Evolutionary conservation across 2,888 invertebrate species (phyloP).

Genomic region (Automeris io): DNA sequence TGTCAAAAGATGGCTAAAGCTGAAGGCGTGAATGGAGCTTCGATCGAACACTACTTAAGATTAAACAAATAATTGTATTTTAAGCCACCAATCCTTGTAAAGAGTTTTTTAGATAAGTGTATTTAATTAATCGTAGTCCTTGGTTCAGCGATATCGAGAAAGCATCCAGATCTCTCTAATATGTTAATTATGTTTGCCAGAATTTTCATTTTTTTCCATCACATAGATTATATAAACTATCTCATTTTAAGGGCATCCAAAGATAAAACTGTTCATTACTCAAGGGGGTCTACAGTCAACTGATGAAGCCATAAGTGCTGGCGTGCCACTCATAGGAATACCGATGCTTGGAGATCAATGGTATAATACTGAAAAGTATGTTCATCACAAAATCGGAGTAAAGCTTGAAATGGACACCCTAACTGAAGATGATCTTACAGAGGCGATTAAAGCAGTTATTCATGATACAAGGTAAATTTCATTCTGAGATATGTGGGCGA

Average conservation of each 20-base stretch:
- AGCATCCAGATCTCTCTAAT: too few species aligned
- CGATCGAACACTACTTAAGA: too few species aligned
- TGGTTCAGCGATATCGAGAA: too few species aligned
- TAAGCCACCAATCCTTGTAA: too few species aligned
- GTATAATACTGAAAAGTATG: slow-evolving; percentile 16
- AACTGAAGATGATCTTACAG: slow-evolving; percentile 1
- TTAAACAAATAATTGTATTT: too few species aligned
- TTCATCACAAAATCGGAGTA: slow-evolving; percentile 5
- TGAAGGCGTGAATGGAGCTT: too few species aligned
- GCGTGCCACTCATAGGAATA: slow-evolving; percentile 21
- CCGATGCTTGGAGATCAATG: slow-evolving; percentile 20
- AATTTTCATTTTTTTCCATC: not conserved
- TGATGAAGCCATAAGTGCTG: slow-evolving; percentile 20
- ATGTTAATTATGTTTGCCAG: too few species aligned
- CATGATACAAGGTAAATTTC: slow-evolving; percentile 6
- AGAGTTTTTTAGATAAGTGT: too few species aligned
- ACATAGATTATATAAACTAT: not conserved
- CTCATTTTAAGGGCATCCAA: slow-evolving; percentile 5
- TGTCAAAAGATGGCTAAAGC: too few species aligned
- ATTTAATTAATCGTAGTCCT: too few species aligned
- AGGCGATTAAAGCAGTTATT: slow-evolving; percentile 4
- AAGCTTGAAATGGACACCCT: slow-evolving; percentile 2
- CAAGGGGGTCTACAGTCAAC: slow-evolving; percentile 24
- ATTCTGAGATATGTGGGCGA: not conserved
- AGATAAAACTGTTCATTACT: slow-evolving; percentile 16